Percentiles rank a stretch among this genome's conserved stretches.
Evolutionary conservation across 2,797 vertebrate genomes (phyloP).

Genomic region (Anableps anableps): DNA sequence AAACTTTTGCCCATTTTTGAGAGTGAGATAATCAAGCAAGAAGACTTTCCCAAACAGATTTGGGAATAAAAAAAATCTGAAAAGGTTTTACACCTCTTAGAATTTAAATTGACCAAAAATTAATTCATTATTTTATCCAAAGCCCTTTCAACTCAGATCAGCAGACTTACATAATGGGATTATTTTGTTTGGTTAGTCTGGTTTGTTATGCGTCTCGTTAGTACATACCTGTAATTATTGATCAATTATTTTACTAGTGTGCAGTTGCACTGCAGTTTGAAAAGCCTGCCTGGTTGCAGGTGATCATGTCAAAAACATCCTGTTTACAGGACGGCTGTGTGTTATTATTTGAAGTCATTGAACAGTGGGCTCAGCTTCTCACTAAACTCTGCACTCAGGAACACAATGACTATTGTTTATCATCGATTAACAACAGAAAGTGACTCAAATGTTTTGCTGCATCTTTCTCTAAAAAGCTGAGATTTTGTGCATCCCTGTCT

Average conservation of each 20-base stretch:
- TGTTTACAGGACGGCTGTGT: not conserved
- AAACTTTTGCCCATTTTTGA: too few species aligned
- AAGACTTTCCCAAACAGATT: not conserved
- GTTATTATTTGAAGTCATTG: not conserved
- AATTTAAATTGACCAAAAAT: not conserved
- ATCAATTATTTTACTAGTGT: not conserved
- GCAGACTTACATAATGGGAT: not conserved
- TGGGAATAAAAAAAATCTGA: not conserved
- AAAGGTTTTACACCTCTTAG: not conserved
- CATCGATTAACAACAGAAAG: not conserved
- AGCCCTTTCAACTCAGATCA: not conserved
- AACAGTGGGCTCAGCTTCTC: not conserved
- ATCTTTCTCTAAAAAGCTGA: not conserved
- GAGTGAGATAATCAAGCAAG: accelerated
- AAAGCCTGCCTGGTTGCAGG: too few species aligned
- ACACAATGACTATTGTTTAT: not conserved
- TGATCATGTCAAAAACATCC: too few species aligned
- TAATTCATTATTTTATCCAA: not conserved
- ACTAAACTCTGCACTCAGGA: not conserved
- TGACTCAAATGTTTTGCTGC: not conserved
- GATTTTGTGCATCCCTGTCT: not conserved
- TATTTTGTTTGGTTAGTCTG: not conserved
- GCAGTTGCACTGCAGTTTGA: too few species aligned
- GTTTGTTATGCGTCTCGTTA: not conserved
- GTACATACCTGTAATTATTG: not conserved